Conservation (phyloP, 1,140 invertebrate species). For the Charaxes varanes region DNA sequence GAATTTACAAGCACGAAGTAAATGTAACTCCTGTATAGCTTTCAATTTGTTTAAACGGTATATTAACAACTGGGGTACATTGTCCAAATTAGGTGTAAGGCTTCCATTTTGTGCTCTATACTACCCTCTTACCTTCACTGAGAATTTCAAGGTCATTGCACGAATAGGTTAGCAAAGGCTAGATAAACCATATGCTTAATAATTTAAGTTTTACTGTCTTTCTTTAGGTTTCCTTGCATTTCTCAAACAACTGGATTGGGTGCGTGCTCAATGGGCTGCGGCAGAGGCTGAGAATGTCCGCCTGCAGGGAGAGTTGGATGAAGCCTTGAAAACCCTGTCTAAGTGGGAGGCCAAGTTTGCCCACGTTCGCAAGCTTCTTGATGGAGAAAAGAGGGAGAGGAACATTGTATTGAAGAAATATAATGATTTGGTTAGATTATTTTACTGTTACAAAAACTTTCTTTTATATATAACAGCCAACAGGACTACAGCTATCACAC, state of each 20-base stretch:
- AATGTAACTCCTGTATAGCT: too few species aligned
- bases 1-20: too few species aligned
- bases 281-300: conserved; percentile 80
- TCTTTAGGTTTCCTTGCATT: conserved; percentile 82
- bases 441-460: conserved; percentile 1
- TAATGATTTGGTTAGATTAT: conserved; percentile 55
- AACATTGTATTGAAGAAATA: conserved; percentile 64
- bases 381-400: conserved; percentile 83
- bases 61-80: too few species aligned
- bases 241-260: conserved; percentile 81
- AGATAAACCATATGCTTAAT: conserved; percentile 1
- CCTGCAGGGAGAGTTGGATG: conserved; percentile 79
- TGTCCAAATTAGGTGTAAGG: too few species aligned
- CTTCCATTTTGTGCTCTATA: too few species aligned
- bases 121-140: too few species aligned
- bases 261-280: conserved; percentile 79
- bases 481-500: too few species aligned
- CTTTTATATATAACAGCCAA: too few species aligned
- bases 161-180: background rate
- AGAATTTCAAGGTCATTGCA: too few species aligned
- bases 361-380: conserved; percentile 84
- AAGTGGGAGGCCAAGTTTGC: conserved; percentile 85
- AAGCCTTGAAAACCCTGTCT: conserved; percentile 77
- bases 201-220: conserved; percentile 13
- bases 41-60: too few species aligned